These are phyloP conservation scores for Thrips palmi DNA, from an alignment of 1,140 invertebrate species.

Conservation along the genomic window DNA sequence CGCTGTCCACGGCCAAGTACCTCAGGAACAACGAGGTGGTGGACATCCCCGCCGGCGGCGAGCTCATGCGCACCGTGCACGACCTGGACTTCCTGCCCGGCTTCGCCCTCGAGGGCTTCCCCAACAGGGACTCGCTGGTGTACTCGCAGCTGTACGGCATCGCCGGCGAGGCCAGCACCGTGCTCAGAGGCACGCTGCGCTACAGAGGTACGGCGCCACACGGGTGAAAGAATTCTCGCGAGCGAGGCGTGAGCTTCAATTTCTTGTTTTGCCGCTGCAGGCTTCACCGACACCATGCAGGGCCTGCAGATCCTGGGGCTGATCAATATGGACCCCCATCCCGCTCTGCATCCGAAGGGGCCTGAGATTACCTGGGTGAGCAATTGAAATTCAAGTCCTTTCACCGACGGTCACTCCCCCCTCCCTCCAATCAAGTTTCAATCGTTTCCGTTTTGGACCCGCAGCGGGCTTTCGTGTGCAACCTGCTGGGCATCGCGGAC, in stretches of 20 bases:
- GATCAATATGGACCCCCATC: conserved; percentile 69
- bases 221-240: not conserved
- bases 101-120: conserved; percentile 89
- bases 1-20: conserved; percentile 74
- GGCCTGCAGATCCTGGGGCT: conserved; percentile 73
- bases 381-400: conserved; percentile 2
- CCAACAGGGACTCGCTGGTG: conserved; percentile 84
- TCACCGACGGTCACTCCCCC: no score
- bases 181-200: conserved; percentile 79
- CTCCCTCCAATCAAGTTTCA: no score
- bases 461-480: conserved; percentile 70
- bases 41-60: conserved; percentile 71
- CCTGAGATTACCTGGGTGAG: conserved; percentile 91
- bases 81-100: conserved; percentile 84
- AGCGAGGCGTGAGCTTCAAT: not conserved
- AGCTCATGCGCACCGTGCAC: conserved; percentile 59
- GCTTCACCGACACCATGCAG: conserved; percentile 75
- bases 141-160: conserved; percentile 81
- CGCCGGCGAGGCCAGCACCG: conserved; percentile 58
- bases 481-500: conserved; percentile 64
- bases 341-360: conserved; percentile 79
- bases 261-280: conserved; percentile 29
- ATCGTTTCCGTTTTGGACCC: conserved; percentile 14
- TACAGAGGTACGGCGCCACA: conserved; percentile 43
- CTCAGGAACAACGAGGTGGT: conserved; percentile 69